These are phyloP conservation scores for Oncopeltus fasciatus DNA, from an alignment of 1,140 invertebrate genomes.

Conservation along the genomic window DNA sequence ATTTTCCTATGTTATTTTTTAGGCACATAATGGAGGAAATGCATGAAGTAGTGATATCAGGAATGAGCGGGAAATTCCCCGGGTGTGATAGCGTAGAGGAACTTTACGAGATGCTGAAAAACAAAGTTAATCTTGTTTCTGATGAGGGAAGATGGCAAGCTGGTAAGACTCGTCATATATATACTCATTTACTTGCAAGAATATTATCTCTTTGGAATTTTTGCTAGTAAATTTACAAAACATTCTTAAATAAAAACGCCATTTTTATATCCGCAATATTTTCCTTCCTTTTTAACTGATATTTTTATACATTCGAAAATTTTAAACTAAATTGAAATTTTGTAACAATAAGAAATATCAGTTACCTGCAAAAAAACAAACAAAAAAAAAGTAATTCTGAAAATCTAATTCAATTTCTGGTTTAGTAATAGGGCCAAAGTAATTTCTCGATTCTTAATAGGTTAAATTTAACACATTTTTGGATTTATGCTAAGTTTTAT, in stretches of 20 bases:
- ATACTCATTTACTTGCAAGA: background rate
- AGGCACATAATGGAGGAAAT: constrained; percentile 3
- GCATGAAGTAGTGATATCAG: constrained; percentile 43
- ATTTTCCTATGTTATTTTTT: too few species aligned
- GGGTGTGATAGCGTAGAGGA: constrained; percentile 43
- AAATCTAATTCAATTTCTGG: too few species aligned
- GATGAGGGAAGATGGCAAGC: constrained; percentile 37
- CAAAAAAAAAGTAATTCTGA: too few species aligned
- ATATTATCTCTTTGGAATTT: background rate
- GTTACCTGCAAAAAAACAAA: too few species aligned
- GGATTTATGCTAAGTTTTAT: background rate
- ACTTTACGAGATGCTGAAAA: constrained; percentile 41
- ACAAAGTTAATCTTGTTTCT: constrained; percentile 43
- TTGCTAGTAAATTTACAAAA: background rate
- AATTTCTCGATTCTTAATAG: background rate
- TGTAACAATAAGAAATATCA: background rate
- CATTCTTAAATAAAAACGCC: background rate
- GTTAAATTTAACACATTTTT: background rate
- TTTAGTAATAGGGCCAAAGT: background rate
- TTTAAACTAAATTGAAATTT: background rate
- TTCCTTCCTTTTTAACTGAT: background rate
- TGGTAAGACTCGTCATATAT: constrained; percentile 11
- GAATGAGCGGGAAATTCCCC: constrained; percentile 45
- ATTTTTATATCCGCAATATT: background rate
- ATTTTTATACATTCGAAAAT: background rate